Evolutionary conservation across 2,797 vertebrate genomes (phyloP), one percentile per base, ranked within the genome.

Genomic region (Lepus townsendii): DNA sequence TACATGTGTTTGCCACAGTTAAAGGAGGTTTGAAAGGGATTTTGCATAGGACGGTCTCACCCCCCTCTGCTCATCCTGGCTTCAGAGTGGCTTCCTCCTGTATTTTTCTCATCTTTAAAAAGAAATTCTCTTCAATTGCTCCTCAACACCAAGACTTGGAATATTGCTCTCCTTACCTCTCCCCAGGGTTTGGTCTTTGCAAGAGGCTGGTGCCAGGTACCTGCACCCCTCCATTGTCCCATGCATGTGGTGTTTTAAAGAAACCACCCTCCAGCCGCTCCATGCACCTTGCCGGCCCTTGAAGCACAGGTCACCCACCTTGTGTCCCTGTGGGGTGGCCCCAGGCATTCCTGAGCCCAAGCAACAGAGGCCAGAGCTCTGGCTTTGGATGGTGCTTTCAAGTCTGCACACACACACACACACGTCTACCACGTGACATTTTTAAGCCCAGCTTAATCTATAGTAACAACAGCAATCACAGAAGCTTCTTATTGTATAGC

Each of bases 401-500:
- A 26, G 69, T 93, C 54, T 8, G 42, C 83, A 75, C 94, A 68
- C 79, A 83, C 93, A 79, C 13, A 62, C 42, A 72, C 50, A 8
- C 12, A 86, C 76, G 38, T 84, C 52, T 60, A 22, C 27, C 12
- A 77, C 20, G 11, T 72, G 83, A 62, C 91, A 84, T 91, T 87
- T 84, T 94, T 78, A 85, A 90, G 79, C 57, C 69, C 26, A 38
- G 66, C 13, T 95, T 96, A 94, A 87, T 93, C 88, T 93, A 60
- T 89, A 92, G 85, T 47, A 88, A 68, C 52, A 93, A 30, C 80
- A 94, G 84, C 35, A 71, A 86, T 93, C 91, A 86, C 85, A 88
- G 91, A 85, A 79, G 63, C 79, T 69, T 92, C 94, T 83, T 91
- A 77, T 93, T 95, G 91, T 86, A 90, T 72, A 93, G 93, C 52